Conservation (phyloP, 2,797 vertebrate species). For the Notamacropus eugenii region DNA sequence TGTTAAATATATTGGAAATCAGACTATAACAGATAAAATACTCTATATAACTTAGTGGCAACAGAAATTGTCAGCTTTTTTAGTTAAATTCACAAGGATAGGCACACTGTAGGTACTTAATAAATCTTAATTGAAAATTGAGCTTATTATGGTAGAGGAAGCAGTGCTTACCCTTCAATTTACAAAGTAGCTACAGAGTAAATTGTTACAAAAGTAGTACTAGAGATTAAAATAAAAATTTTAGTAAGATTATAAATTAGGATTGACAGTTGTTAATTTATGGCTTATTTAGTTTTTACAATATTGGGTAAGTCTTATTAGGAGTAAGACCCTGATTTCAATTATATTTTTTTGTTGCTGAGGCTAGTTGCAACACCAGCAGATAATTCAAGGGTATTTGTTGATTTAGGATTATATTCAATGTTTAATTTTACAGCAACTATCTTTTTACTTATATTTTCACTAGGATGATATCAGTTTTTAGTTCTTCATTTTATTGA, state of each 20-base stretch:
- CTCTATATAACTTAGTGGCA: background rate
- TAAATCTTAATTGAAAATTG: slow-evolving; percentile 38
- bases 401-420: background rate
- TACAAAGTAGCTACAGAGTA: background rate
- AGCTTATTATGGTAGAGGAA: slow-evolving; percentile 9
- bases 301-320: background rate
- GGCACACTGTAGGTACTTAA: background rate
- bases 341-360: background rate
- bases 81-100: background rate
- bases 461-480: background rate
- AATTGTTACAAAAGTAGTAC: background rate
- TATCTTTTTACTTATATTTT: background rate
- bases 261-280: background rate
- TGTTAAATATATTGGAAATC: background rate
- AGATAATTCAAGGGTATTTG: background rate
- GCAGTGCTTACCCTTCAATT: background rate
- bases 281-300: background rate
- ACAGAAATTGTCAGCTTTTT: background rate
- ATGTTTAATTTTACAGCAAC: background rate
- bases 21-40: background rate
- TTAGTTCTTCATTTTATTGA: background rate
- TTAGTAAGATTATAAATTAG: background rate
- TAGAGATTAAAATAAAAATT: background rate
- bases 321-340: background rate
- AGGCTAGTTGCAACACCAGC: background rate